Evolutionary conservation across 2,888 invertebrate genomes (phyloP), one percentile per base, ranked within the genome.

Genomic region (Pseudanteris insignis): DNA sequence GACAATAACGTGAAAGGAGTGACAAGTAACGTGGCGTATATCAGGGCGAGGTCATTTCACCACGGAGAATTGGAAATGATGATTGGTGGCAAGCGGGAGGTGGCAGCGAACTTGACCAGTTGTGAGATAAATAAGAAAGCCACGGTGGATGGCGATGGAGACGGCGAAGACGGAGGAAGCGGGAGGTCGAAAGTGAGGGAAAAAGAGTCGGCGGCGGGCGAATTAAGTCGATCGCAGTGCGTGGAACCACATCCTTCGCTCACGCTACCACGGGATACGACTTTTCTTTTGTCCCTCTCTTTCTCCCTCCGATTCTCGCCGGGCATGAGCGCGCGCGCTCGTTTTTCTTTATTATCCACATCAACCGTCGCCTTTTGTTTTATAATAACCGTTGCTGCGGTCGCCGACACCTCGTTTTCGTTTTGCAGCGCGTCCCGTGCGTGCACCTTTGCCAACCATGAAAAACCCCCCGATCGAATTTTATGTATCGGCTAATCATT

Each of bases 161-260:
- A 62, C 57, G 64, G 46, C 32, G 59, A 57, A 26, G 47, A 53
- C 28, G 55, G 38, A 58, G 53, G 65, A 46, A 63, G 41, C 59
- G 53, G 59, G 40, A 63, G 65, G 47, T 37, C 48, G 68, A 64
- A 68, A 53, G 67, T 46, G 47, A 65, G 65, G 67, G 67, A 68
- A 72, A 70, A 71, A 72, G 68, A 70, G 70, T 70, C 69, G 67
- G 68, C 69, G 73, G 73, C 67, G 72, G 73, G 75, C 76, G 77
- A 77, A 77, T 77, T 78, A 78, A 77, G 76, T 77, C 74, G 76
- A 77, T 77, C 78, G 77, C 71, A 66, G 73, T 78, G 77, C 78
- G 78, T 78, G 77, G 77, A 77, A 77, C 78, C 77, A 77, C 78
- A 77, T 78, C 77, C 77, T 77, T 75, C 73, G 71, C 75, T 71